Evolutionary conservation across 2,888 invertebrate genomes (phyloP), one percentile per base, ranked within the genome.

Genomic region (Drosophila nigritarsus): DNA sequence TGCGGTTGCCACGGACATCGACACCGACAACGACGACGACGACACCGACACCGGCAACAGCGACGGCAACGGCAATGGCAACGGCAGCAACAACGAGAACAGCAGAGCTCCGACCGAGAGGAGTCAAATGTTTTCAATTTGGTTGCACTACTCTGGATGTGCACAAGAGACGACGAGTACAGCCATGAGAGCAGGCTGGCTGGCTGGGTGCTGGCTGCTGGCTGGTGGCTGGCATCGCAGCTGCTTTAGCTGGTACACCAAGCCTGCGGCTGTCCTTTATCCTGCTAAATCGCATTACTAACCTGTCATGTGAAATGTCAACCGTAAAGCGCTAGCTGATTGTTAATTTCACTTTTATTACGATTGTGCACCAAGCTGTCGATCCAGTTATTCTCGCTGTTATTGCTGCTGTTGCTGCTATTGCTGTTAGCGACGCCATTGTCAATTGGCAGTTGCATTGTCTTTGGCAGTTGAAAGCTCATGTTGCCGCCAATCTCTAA

Each of bases 251-350:
- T 66, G 63, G 45, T 42, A 42, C 34, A 61, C 55, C 55, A 36
- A 64, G 75, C 67, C 74, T 75, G 86, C 82, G 78, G 83, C 83
- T 89, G 84, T 91, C 90, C 91, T 90, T 90, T 90, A 91, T 91
- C 86, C 89, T 78, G 73, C 82, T 91, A 90, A 88, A 91, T 91
- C 91, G 89, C 89, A 89, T 91, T 91, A 90, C 90, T 80, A 89
- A 89, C 89, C 91, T 91, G 90, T 91, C 91, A 91, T 88, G 90
- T 89, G 91, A 89, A 91, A 89, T 91, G 90, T 91, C 91, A 91
- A 90, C 90, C 88, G 90, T 90, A 85, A 87, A 91, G 85, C 90
- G 90, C 83, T 87, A 83, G 90, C 81, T 91, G 91, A 91, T 90
- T 91, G 91, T 91, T 91, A 88, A 87, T 89, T 91, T 91, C 89